Evolutionary conservation across 2,888 invertebrate species (phyloP).

Genomic region (Melieria crassipennis): DNA sequence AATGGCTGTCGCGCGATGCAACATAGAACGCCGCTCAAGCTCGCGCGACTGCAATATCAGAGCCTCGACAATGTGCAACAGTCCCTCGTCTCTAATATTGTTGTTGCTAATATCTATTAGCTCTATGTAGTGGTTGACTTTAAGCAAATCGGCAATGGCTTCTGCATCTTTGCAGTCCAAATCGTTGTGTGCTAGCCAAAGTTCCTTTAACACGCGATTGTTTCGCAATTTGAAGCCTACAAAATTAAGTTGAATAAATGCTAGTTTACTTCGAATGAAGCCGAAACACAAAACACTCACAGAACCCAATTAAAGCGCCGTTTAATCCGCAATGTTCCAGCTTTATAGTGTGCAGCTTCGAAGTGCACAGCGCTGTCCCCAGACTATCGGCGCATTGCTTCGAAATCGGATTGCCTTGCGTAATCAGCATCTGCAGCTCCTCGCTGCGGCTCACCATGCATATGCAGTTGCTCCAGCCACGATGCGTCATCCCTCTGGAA

Average conservation of each 20-base stretch:
- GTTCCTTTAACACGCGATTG: conserved; percentile 79
- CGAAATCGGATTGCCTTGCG: conserved; percentile 63
- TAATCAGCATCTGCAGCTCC: conserved; percentile 60
- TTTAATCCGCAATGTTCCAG: conserved; percentile 80
- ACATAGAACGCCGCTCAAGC: conserved; percentile 55
- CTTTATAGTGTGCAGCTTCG: conserved; percentile 78
- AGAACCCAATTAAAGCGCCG: conserved; percentile 79
- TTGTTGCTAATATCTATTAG: conserved; percentile 84
- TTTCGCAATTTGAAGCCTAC: conserved; percentile 82
- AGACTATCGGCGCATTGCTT: conserved; percentile 71
- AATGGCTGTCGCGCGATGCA: conserved; percentile 55
- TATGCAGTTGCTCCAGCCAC: conserved; percentile 85
- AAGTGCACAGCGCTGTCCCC: conserved; percentile 77
- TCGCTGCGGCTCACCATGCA: conserved; percentile 64
- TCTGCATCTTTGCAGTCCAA: conserved; percentile 79
- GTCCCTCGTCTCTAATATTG: conserved; percentile 72
- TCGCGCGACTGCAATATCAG: conserved; percentile 73
- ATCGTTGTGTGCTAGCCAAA: conserved; percentile 85
- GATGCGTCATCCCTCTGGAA: conserved; percentile 73
- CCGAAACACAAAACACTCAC: conserved; percentile 66
- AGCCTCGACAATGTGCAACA: conserved; percentile 78
- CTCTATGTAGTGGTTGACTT: conserved; percentile 78
- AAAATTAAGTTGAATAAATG: conserved; percentile 40
- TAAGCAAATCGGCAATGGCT: conserved; percentile 79
- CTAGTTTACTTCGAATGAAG: not conserved